A percentile compares a stretch with the other conserved stretches of the same genome.
These are phyloP conservation scores for Xestia sexstrigata DNA, from an alignment of 2,888 invertebrate species.

Conservation along the genomic window DNA sequence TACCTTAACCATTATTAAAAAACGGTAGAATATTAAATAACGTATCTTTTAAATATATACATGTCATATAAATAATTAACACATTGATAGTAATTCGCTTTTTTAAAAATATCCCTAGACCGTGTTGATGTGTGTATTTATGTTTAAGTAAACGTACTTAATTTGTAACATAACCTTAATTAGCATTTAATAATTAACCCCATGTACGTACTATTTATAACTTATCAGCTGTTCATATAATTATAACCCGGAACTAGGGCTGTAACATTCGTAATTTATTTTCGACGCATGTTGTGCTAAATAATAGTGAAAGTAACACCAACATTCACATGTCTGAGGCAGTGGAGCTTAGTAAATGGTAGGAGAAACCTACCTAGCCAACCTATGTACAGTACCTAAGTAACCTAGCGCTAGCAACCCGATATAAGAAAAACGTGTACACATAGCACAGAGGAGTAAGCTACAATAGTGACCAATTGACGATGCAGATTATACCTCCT, in stretches of 20 bases:
- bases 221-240: not conserved
- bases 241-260: slow-evolving; percentile 30
- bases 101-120: too few relatives aligned
- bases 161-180: not conserved
- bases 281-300: slow-evolving; percentile 28
- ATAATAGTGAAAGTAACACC: slow-evolving; percentile 46
- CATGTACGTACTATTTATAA: too few relatives aligned
- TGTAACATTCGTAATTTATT: slow-evolving; percentile 27
- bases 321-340: slow-evolving; percentile 15
- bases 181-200: not conserved
- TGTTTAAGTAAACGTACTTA: not conserved
- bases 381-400: not conserved
- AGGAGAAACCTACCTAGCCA: slow-evolving; percentile 14
- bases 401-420: not conserved
- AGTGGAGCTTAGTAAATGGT: slow-evolving; percentile 14
- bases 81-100: too few relatives aligned
- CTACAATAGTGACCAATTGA: not conserved
- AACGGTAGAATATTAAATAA: too few relatives aligned
- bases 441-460: not conserved
- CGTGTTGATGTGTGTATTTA: too few relatives aligned
- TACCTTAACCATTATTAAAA: too few relatives aligned
- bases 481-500: not conserved
- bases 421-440: not conserved
- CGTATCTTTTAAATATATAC: too few relatives aligned
- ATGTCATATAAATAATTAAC: too few relatives aligned